Evolutionary conservation across 1,140 invertebrate species (phyloP).

Genomic region (Brachionus plicatilis): DNA sequence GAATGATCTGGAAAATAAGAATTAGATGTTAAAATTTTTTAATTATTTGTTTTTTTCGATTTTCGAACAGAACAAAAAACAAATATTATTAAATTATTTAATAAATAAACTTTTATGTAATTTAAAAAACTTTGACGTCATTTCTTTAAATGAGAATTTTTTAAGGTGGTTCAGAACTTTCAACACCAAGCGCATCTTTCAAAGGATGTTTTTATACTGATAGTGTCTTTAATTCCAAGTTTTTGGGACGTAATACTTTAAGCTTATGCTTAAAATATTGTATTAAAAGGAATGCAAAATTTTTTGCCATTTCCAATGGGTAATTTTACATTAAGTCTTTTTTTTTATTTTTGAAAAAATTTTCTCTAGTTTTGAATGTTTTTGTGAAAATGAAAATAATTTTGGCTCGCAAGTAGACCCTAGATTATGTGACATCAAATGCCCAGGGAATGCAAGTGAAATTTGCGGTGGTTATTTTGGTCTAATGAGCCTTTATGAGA

Average conservation of each 20-base stretch:
- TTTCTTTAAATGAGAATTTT: too few species aligned
- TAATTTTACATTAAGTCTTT: background rate
- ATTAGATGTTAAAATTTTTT: too few species aligned
- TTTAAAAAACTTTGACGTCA: too few species aligned
- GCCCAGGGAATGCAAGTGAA: conserved; percentile 1
- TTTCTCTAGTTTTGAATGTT: background rate
- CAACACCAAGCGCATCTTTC: background rate
- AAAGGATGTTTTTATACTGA: background rate
- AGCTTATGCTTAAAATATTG: background rate
- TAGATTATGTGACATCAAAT: background rate
- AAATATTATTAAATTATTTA: too few species aligned
- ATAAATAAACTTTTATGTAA: too few species aligned
- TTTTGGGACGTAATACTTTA: background rate
- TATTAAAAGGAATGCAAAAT: background rate
- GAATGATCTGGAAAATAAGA: too few species aligned
- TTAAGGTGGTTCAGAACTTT: background rate
- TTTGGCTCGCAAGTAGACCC: background rate
- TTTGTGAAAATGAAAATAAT: background rate
- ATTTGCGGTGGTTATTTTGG: background rate
- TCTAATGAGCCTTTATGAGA: background rate
- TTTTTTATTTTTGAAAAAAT: background rate
- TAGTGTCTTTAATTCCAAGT: background rate
- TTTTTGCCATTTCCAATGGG: background rate
- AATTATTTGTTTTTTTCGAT: too few species aligned
- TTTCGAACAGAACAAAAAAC: too few species aligned